Conservation (phyloP, 2,888 invertebrate genomes). For the Dasypogon diadema region DNA sequence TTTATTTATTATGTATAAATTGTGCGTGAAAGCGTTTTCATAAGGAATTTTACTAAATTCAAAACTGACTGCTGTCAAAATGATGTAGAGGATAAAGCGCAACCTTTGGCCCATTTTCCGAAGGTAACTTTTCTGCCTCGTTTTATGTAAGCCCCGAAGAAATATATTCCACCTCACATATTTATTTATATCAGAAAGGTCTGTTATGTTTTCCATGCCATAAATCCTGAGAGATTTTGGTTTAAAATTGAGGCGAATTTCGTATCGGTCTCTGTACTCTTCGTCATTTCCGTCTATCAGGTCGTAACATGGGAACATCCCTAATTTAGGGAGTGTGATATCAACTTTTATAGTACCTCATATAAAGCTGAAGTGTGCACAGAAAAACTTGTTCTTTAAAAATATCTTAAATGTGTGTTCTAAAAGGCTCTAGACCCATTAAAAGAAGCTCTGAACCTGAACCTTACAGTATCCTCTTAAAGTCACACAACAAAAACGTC, state of each 20-base stretch:
- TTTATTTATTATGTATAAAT: no score
- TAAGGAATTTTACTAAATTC: no score
- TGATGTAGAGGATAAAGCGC: neutral
- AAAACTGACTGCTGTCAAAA: neutral
- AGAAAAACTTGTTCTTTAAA: neutral
- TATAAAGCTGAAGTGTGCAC: neutral
- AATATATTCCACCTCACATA: neutral
- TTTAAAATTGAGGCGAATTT: slow-evolving; percentile 29
- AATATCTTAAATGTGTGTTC: neutral
- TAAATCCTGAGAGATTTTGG: slow-evolving; percentile 25
- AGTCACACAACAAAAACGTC: neutral
- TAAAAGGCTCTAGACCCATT: neutral
- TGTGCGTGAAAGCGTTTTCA: no score
- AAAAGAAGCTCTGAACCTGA: neutral
- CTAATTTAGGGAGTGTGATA: neutral
- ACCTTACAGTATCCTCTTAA: neutral
- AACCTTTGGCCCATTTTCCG: neutral
- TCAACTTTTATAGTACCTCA: neutral
- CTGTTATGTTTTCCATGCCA: neutral
- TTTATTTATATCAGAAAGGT: neutral
- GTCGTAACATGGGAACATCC: neutral
- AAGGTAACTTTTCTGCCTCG: neutral
- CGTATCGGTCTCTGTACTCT: neutral
- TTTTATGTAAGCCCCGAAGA: neutral
- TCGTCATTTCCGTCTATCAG: no score